Conservation (phyloP, 2,888 invertebrate genomes). For the Cheilosia impressa region DNA sequence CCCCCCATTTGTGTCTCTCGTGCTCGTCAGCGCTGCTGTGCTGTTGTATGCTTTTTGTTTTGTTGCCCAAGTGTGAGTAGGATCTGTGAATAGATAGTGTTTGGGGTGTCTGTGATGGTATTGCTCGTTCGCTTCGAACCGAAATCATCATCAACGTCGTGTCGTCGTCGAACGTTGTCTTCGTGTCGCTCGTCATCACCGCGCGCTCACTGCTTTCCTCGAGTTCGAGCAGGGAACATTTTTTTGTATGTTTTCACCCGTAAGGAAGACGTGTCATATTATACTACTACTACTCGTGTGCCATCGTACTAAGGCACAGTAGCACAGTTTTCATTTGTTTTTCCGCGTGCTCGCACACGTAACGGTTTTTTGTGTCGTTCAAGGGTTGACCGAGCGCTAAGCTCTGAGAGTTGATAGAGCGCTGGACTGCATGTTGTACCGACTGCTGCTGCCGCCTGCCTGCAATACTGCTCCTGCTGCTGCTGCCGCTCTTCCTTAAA, state of each 20-base stretch:
- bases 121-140: constrained; percentile 62
- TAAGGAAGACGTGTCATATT: constrained; percentile 50
- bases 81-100: constrained; percentile 58
- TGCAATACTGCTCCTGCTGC: constrained; percentile 68
- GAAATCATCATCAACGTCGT: constrained; percentile 40
- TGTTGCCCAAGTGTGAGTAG: constrained; percentile 30
- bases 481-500: constrained; percentile 38
- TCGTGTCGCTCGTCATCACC: constrained; percentile 54
- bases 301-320: constrained; percentile 69
- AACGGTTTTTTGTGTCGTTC: constrained; percentile 75
- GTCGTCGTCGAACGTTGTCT: constrained; percentile 56
- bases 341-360: constrained; percentile 84
- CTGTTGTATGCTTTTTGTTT: constrained; percentile 1
- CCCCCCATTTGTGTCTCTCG: constrained; percentile 56
- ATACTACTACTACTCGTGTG: constrained; percentile 69
- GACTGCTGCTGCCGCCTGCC: constrained; percentile 52
- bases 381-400: constrained; percentile 67
- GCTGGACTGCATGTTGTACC: constrained; percentile 67
- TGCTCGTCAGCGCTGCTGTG: constrained; percentile 14
- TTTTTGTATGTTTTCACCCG: constrained; percentile 61
- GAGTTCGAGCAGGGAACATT: constrained; percentile 57
- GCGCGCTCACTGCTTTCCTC: constrained; percentile 78
- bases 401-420: constrained; percentile 67
- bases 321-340: constrained; percentile 84
- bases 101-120: constrained; percentile 31